Base-by-base conservation (phyloP, 2,888 invertebrate species). In the Scaptodrosophila latifasciaeformis region DNA sequence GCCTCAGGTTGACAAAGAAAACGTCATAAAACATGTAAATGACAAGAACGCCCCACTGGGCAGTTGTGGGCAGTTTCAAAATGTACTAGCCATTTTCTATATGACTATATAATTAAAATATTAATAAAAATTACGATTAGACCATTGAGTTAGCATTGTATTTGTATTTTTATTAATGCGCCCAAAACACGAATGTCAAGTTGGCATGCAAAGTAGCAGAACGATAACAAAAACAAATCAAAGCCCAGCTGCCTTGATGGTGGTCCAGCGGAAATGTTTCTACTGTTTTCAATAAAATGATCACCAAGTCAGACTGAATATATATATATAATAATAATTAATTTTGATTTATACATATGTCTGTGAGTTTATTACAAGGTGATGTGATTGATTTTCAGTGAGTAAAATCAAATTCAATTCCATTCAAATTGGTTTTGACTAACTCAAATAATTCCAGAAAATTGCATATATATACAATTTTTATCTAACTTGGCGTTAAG, bases 101-200 rank as follows among this genome's bases (percentile, higher is more conserved):
- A n/a, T n/a, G n/a, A n/a, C n/a, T n/a, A 50, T 63, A 59, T 75
- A 72, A 72, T 72, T 78, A 78, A 68, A 75, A 75, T 71, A 75
- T 72, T 78, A 78, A 68, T 55, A 60, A 65, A 52, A 75, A 64
- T 55, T 55, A 57, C 17, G 49, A 48, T 19, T 27, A 42, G 46
- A 13, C 15, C 53, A 55, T 29, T 40, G 39, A 37, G 13, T 51
- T 65, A 45, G 52, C 5, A 49, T 48, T 44, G n/a, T n/a, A n/a
- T n/a, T n/a, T n/a, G n/a, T n/a, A n/a, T 10, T 34, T 18, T 65
- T 65, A 57, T 61, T 62, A 54, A 65, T 57, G 58, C 59, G 67
- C 31, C 56, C 59, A 55, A 63, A 66, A 60, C 67, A 66, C 64
- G 65, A 67, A 37, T 13, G 37, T 10, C 15, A 37, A 6, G 4